Conservation (phyloP, 2,797 vertebrate species). For the Catharus ustulatus region DNA sequence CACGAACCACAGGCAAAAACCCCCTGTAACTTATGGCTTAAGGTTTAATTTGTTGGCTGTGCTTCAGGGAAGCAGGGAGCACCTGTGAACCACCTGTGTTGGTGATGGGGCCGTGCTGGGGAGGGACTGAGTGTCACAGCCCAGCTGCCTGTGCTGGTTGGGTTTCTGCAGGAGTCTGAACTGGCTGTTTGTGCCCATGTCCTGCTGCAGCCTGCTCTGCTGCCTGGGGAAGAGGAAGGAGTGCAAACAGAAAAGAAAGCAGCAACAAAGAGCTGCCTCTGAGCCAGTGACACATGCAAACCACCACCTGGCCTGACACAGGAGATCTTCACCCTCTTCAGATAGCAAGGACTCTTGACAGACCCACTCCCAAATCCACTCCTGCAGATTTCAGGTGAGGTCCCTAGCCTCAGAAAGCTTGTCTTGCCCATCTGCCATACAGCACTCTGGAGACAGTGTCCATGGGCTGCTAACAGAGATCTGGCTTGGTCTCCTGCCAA, state of each 20-base stretch:
- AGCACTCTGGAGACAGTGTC: not conserved
- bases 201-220: not conserved
- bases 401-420: not conserved
- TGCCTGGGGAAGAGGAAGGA: not conserved
- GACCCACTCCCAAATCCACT: not conserved
- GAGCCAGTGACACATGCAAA: rapidly evolving
- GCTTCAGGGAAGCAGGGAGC: not conserved
- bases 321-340: not conserved
- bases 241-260: not conserved
- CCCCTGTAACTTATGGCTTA: not conserved
- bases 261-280: not conserved
- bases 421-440: not conserved
- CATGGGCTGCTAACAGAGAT: not conserved
- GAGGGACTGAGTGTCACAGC: not conserved
- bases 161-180: not conserved
- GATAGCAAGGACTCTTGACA: not conserved
- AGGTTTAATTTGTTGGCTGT: not conserved
- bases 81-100: rapidly evolving
- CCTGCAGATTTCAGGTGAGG: not conserved
- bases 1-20: not conserved
- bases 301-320: rapidly evolving
- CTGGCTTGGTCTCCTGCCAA: not conserved
- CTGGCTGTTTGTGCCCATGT: rapidly evolving
- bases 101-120: not conserved
- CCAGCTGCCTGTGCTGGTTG: rapidly evolving